Evolutionary conservation across 2,888 invertebrate genomes (phyloP), one percentile per base, ranked within the genome.

Genomic region (Mayetiola destructor): DNA sequence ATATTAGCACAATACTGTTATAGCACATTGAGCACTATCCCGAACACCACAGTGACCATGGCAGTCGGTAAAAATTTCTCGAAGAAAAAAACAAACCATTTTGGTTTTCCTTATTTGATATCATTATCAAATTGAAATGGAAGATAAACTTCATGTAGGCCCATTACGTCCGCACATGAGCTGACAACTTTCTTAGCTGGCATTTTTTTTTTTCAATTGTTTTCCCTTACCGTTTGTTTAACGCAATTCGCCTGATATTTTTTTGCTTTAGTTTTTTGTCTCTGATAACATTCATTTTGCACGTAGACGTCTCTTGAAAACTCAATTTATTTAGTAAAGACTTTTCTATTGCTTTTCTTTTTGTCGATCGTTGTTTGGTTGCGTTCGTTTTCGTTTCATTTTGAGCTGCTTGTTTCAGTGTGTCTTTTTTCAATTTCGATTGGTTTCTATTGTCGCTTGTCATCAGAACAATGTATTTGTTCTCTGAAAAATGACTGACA

Each of bases 301-400:
- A 16, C 18, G 16, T 48, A n/a, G 48, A 16, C 48, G 48, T 27
- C 48, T 48, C 23, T 27, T 27, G 48, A 27, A 48, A 48, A 48
- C 27, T 48, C 48, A 48, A 48, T 48, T 48, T 48, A 48, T 48
- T 48, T 48, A 48, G 48, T 27, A 48, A 16, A 48, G 37, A 37
- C 12, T 21, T 42, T 42, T 21, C 23, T 23, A 27, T 27, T 27
- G 48, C n/a, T 23, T 4, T 12, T 27, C n/a, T 9, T 27, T n/a
- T 27, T 14, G n/a, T n/a, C 9, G 48, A n/a, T 16, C 12, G 48
- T 48, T 12, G 9, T 48, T 48, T 39, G 16, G 5, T 36, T 36
- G 12, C 36, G 4, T 12, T 9, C 20, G 6, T 12, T 16, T 16
- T 39, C 18, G 16, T 18, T 10, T 39, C 39, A 2, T 39, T 18